Conservation (phyloP, 2,888 invertebrate genomes). For the Ashinkailepas kermadecensis region DNA sequence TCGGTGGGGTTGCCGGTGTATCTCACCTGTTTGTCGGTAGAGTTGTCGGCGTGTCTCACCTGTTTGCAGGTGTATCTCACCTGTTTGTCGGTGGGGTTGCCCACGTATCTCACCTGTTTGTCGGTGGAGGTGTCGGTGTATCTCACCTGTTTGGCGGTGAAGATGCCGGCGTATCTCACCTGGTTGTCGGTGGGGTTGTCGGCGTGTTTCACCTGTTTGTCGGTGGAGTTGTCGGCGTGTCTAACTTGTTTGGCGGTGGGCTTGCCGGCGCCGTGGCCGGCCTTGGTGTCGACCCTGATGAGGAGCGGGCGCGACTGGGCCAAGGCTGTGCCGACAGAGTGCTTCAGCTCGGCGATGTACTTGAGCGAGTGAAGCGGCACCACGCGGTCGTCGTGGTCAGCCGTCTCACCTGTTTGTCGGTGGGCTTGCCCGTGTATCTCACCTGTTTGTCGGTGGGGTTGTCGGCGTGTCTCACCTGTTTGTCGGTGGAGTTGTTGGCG, state of each 20-base stretch:
- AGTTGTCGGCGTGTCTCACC: too few species aligned
- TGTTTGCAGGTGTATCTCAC: too few species aligned
- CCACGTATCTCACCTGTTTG: too few species aligned
- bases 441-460: too few species aligned
- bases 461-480: too few species aligned
- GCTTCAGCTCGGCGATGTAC: conserved; percentile 83
- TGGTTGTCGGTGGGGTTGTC: neutral
- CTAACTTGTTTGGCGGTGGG: conserved; percentile 85
- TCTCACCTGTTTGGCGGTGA: conserved; percentile 76
- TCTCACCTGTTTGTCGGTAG: too few species aligned
- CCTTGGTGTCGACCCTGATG: conserved; percentile 84
- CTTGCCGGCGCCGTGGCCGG: conserved; percentile 95
- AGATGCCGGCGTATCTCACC: conserved; percentile 74
- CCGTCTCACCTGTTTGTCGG: too few species aligned
- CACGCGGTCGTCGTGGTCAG: conserved; percentile 97
- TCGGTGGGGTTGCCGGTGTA: too few species aligned
- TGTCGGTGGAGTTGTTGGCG: too few species aligned
- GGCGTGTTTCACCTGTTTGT: conserved; percentile 60
- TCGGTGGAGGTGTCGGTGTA: too few species aligned
- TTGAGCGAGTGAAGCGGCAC: conserved; percentile 96
- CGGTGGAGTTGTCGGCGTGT: conserved; percentile 65
- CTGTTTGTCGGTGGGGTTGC: too few species aligned
- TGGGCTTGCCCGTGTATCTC: too few species aligned
- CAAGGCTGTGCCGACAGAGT: conserved; percentile 54
- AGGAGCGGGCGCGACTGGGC: conserved; percentile 71